Conservation (phyloP, 2,113 vertebrate genomes). For the Gracilinanus agilis region DNA sequence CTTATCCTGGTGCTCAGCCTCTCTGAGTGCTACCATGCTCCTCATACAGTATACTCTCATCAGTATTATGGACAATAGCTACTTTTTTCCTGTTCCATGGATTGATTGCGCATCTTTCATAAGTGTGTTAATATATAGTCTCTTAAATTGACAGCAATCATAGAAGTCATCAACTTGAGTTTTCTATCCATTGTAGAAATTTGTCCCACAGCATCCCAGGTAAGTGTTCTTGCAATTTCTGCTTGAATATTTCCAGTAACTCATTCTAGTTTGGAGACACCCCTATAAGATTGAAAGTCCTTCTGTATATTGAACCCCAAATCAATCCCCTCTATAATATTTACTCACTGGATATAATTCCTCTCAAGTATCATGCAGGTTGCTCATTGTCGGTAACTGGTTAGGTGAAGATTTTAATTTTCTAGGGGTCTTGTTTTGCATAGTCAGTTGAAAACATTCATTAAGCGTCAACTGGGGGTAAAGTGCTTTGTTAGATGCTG, state of each 20-base stretch:
- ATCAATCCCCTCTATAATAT: background rate
- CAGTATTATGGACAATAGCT: background rate
- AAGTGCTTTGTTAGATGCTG: too few species aligned
- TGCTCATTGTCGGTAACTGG: too few species aligned
- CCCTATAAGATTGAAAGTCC: background rate
- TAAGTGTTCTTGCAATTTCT: background rate
- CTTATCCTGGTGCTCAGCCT: background rate
- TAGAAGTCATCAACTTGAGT: background rate
- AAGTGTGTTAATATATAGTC: background rate
- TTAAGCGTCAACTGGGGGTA: too few species aligned
- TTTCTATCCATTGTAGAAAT: background rate
- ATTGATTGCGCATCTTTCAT: background rate
- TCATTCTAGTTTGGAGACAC: background rate
- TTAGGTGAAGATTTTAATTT: background rate
- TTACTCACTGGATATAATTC: background rate
- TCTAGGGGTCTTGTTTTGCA: too few species aligned
- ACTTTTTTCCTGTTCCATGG: background rate
- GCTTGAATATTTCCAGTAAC: background rate
- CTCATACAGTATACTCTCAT: background rate
- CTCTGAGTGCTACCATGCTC: background rate
- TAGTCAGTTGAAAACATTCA: too few species aligned
- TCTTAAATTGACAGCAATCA: background rate
- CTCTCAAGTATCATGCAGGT: background rate
- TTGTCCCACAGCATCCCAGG: background rate
- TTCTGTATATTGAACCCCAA: background rate